Base-by-base conservation (phyloP, 2,797 vertebrate genomes). In the Novumbra hubbsi region DNA sequence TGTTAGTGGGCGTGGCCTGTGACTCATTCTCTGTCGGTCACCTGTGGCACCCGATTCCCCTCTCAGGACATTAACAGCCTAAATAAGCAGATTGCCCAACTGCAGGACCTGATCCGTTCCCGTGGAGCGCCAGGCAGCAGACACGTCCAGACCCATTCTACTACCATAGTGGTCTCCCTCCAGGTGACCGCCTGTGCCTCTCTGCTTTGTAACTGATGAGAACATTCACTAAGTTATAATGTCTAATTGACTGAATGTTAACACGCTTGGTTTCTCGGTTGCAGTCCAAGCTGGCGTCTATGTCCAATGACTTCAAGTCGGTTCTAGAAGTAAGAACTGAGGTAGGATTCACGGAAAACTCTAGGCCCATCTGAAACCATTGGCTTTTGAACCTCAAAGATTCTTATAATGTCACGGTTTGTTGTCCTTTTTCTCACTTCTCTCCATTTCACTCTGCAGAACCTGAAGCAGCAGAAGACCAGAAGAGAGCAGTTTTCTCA, bases 301-400 rank as follows among this genome's bases (percentile, higher is more conserved):
- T 98, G 95, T 98, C 97, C 77, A 98, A 97, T 45, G 96, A 98
- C 89, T 98, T 98, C 89, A 98, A 98, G 79, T 97, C 96, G 0
- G 96, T 98, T 71, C 88, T 98, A 68, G 97, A 98, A 92, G 96
- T 98, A 73, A 93, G 97, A 90, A 98, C 96, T 28, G 97, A 98
- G 95, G 97, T 98, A 80, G 94, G 93, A 72, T 38, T 15, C 1
- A 0, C n/a, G 60, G 24, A 14, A 14, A 34, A 34, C 73, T 55
- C 50, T 6, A 1, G 67, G 0, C 27, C 24, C 19, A 57, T n/a
- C 30, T 38, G 0, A 21, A 19, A 60, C 2, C 15, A 9, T 8
- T 9, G 21, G 24, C 12, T 11, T 8, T 32, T 24, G 14, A 27
- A 19, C 5, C 21, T 50, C n/a, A 14, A 45, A 0, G 21, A 55